Conservation (phyloP, 2,113 vertebrate genomes). For the Polyodon spathula region DNA sequence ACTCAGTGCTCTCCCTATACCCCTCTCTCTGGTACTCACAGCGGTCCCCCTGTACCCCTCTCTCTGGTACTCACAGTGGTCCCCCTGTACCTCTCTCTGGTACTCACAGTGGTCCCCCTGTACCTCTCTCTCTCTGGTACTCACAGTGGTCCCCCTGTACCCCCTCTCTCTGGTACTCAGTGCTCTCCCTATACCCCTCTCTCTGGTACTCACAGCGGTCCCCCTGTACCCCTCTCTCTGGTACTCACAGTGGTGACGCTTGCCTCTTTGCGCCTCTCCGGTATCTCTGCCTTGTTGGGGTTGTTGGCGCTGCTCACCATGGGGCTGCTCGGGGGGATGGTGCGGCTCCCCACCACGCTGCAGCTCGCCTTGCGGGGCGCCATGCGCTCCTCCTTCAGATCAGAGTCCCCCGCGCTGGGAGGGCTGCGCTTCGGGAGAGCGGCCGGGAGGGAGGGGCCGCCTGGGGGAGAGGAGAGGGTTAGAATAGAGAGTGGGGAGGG, state of each 20-base stretch:
- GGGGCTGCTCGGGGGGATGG: slow-evolving; percentile 75
- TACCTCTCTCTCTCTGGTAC: slow-evolving; percentile 14
- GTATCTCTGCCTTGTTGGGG: slow-evolving; percentile 86
- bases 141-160: slow-evolving; percentile 60
- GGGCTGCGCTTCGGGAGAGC: slow-evolving; percentile 76
- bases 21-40: slow-evolving; percentile 41
- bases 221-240: background rate
- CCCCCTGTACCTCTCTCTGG: background rate
- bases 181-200: too few relatives aligned
- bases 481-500: slow-evolving; percentile 32
- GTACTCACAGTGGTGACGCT: slow-evolving; percentile 58
- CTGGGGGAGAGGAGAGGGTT: slow-evolving; percentile 35
- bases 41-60: slow-evolving; percentile 45
- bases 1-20: background rate
- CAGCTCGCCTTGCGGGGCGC: slow-evolving; percentile 66
- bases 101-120: background rate
- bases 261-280: slow-evolving; percentile 75
- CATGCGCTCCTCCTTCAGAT: slow-evolving; percentile 72
- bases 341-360: slow-evolving; percentile 61
- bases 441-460: slow-evolving; percentile 65
- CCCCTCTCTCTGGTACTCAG: background rate
- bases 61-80: too few relatives aligned
- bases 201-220: too few relatives aligned
- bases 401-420: slow-evolving; percentile 60
- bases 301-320: slow-evolving; percentile 89